Evolutionary conservation across 2,888 invertebrate species (phyloP), one percentile per base, ranked within the genome.

Genomic region (Autographa gamma): DNA sequence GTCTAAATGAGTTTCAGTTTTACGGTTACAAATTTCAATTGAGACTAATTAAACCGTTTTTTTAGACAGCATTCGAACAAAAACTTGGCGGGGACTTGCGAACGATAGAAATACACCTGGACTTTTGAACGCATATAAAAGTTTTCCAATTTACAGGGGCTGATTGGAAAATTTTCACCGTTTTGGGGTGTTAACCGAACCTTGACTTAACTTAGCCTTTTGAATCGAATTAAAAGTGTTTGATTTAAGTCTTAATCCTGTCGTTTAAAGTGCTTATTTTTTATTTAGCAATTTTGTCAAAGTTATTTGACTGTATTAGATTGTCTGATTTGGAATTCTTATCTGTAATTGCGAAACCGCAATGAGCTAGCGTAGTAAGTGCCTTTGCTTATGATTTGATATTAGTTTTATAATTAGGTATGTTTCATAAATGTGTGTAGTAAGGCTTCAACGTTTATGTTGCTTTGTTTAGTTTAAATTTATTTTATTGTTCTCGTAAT

Each of bases 131-230:
- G 94, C 91, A 95, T 93, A 95, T 95, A 95, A 95, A 95, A 95
- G 93, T 95, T 95, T 95, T 95, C 95, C 94, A 95, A 95, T 95
- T 95, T 95, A 95, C 92, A 92, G 92, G 88, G 91, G 93, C 91
- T 95, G 95, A 95, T 95, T 95, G 95, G 94, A 92, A 94, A 95
- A 94, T 95, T 95, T 94, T 93, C 93, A 87, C 89, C 94, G 90
- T 93, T 94, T 94, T 90, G 71, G 93, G 93, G 93, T 93, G 94
- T 93, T 95, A 94, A 95, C 93, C 93, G 93, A 93, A 90, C 90
- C 92, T 91, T 93, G 91, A 92, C 92, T 94, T 92, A 88, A 87
- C 88, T 86, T 87, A 88, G 92, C 89, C 90, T 91, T 92, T 89
- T 88, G 87, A 88, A 90, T 89, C 87, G 88, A 91, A 92, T 92